phyloP scores from a whole-genome alignment of 2,888 invertebrate genomes.

The Spodoptera picta region DNA sequence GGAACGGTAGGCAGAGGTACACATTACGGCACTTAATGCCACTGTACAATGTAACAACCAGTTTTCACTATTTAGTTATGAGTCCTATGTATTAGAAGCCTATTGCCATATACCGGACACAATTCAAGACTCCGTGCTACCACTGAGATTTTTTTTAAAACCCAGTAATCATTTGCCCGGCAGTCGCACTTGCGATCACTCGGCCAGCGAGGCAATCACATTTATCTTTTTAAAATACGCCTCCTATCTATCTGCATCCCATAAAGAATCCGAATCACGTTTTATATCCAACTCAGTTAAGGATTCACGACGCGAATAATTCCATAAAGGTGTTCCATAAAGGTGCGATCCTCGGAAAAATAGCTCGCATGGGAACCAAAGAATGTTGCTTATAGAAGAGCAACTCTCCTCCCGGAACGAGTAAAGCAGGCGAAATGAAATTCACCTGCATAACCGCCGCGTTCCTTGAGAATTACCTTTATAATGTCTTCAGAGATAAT shows the following conservation, averaged over 20 bases:
- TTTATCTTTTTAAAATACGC: background rate
- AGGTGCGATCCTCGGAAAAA: slow-evolving; percentile 27
- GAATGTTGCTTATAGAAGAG: slow-evolving; percentile 17
- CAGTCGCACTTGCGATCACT: no score
- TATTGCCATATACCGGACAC: no score
- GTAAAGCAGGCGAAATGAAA: slow-evolving; percentile 15
- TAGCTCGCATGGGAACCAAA: slow-evolving; percentile 20
- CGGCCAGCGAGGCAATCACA: background rate
- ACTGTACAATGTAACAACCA: no score
- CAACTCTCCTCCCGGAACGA: slow-evolving; percentile 13
- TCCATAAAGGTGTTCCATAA: slow-evolving; percentile 25
- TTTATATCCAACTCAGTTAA: slow-evolving; percentile 30
- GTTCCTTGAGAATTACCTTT: no score
- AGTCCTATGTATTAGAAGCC: no score
- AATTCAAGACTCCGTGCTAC: no score
- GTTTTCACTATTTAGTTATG: no score
- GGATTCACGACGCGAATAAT: slow-evolving; percentile 26
- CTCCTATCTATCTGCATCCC: background rate
- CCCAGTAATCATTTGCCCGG: no score
- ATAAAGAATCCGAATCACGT: slow-evolving; percentile 36
- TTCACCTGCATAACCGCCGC: background rate
- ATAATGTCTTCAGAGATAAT: no score
- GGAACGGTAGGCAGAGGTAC: no score
- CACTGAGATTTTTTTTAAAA: no score
- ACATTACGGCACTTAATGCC: no score